A percentile compares a stretch with the other conserved stretches of the same genome.
phyloP scores from a whole-genome alignment of 1,140 invertebrate species.

The Vanessa tameamea region DNA sequence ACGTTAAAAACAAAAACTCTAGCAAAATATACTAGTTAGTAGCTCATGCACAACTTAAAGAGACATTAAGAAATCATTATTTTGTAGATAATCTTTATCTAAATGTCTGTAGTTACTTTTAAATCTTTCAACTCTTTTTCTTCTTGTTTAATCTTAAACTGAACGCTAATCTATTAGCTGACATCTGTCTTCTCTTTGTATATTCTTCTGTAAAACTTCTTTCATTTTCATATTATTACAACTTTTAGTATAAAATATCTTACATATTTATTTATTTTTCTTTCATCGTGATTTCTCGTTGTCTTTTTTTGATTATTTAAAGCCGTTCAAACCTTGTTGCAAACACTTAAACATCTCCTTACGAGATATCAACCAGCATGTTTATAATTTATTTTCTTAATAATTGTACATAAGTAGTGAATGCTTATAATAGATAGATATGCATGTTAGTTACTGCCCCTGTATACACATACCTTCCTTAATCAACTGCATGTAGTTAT shows the following conservation, averaged over 20 bases:
- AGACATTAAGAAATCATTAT: constrained; percentile 28
- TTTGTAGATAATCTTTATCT: constrained; percentile 18
- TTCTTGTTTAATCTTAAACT: constrained; percentile 21
- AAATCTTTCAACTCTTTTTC: not conserved
- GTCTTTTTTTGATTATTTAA: not conserved
- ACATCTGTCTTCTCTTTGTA: not conserved
- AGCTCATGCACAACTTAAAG: constrained; percentile 44
- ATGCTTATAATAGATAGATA: constrained; percentile 23
- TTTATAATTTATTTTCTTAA: constrained; percentile 34
- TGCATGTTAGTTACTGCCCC: constrained; percentile 30
- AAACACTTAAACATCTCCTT: not conserved
- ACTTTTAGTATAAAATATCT: not conserved
- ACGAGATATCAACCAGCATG: constrained; percentile 21
- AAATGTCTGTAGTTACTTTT: not conserved
- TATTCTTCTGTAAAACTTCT: not conserved
- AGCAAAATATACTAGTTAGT: constrained; percentile 60
- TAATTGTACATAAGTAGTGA: constrained; percentile 29
- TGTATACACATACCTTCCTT: not conserved
- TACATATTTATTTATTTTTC: not conserved
- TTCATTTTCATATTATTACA: not conserved
- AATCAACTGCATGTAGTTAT: constrained; percentile 18
- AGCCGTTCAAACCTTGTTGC: not conserved
- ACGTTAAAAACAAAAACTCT: constrained; percentile 53
- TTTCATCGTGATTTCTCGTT: not conserved
- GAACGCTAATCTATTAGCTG: not conserved